phyloP scores from a whole-genome alignment of 2,113 vertebrate species.

The Anarhynchus alexandrinus region DNA sequence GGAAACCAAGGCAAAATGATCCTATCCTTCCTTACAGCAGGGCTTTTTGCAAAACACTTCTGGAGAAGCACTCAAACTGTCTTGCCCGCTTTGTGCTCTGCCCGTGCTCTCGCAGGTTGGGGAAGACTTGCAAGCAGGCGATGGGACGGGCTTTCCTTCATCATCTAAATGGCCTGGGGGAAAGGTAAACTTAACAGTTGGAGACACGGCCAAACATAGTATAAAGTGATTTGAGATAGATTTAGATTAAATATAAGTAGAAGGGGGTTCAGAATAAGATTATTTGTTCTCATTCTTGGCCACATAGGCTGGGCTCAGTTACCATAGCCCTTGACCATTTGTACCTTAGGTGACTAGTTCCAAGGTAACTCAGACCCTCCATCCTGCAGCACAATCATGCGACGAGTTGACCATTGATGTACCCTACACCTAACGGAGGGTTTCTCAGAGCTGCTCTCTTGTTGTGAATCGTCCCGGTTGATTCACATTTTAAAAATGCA shows the following conservation, averaged over 20 bases:
- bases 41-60: neutral
- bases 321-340: neutral
- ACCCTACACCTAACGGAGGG: neutral
- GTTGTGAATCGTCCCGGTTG: neutral
- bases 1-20: neutral
- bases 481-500: conserved; percentile 35
- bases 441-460: neutral
- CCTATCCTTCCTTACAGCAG: neutral
- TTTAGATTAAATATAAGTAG: neutral
- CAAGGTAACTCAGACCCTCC: neutral
- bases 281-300: neutral
- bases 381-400: neutral
- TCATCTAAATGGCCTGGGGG: neutral
- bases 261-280: neutral
- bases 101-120: rapidly evolving
- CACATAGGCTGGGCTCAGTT: neutral
- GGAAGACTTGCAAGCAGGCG: rapidly evolving
- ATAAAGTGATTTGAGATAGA: neutral
- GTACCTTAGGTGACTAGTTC: neutral
- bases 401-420: rapidly evolving
- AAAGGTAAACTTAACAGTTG: neutral
- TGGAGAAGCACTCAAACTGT: neutral
- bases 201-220: neutral
- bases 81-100: neutral
- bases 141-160: neutral